Conservation (phyloP, 2,797 vertebrate genomes). For the Streptopelia turtur region DNA sequence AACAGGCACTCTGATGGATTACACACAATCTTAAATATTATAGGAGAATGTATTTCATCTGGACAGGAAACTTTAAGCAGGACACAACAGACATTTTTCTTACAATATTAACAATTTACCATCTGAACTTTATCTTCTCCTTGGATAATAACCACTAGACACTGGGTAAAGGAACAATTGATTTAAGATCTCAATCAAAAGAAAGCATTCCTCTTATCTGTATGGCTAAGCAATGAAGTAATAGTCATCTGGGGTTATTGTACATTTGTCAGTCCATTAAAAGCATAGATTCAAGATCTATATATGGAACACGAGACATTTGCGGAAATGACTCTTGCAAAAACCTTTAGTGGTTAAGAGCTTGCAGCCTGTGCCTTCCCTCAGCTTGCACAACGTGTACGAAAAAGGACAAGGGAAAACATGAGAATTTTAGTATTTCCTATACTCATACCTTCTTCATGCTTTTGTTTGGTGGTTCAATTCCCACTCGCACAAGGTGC, state of each 20-base stretch:
- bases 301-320: constrained; percentile 9
- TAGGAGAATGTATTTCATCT: constrained; percentile 21
- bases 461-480: not conserved
- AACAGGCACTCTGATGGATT: not conserved
- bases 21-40: not conserved
- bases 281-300: constrained; percentile 9
- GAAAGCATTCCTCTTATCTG: constrained; percentile 50
- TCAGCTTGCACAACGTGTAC: not conserved
- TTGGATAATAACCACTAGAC: constrained; percentile 52
- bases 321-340: constrained; percentile 35
- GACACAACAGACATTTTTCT: constrained; percentile 56
- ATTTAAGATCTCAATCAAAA: constrained; percentile 69
- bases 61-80: constrained; percentile 46
- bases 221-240: not conserved
- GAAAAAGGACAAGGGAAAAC: not conserved
- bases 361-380: not conserved
- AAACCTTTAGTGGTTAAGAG: constrained; percentile 22
- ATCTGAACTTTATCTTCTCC: constrained; percentile 62
- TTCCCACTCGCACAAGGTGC: not conserved
- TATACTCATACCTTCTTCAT: not conserved
- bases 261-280: constrained; percentile 56
- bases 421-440: not conserved
- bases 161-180: constrained; percentile 56
- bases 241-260: constrained; percentile 21
- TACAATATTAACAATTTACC: constrained; percentile 64